Conservation (phyloP, 1,140 invertebrate species). For the Sitobion miscanthi region DNA sequence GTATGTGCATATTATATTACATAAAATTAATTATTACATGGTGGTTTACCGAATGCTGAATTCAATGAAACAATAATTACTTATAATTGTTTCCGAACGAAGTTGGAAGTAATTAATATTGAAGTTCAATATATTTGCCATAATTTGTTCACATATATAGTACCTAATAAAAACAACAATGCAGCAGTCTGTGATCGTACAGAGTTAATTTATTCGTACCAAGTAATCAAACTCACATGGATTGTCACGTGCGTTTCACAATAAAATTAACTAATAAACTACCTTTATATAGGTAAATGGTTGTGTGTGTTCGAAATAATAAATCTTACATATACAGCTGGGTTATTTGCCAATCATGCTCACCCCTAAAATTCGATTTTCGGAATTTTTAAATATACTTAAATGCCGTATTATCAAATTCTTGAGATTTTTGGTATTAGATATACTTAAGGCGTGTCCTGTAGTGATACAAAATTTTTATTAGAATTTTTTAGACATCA, state of each 20-base stretch:
- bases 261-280: neutral
- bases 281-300: neutral
- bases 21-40: neutral
- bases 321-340: no score
- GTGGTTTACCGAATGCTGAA: neutral
- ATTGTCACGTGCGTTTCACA: neutral
- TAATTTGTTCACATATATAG: neutral
- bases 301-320: no score
- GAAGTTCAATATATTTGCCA: neutral
- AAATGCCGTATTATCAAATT: no score
- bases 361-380: no score
- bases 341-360: no score
- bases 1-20: neutral
- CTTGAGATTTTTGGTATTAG: no score
- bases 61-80: neutral
- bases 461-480: no score
- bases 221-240: conserved; percentile 1
- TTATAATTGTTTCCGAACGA: neutral
- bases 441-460: no score
- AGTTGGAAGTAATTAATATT: neutral
- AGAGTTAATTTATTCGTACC: neutral
- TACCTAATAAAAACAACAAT: neutral
- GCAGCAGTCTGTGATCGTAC: no score
- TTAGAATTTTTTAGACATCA: no score
- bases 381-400: no score